Evolutionary conservation across 2,888 invertebrate species (phyloP).

Genomic region (Nebria salina): DNA sequence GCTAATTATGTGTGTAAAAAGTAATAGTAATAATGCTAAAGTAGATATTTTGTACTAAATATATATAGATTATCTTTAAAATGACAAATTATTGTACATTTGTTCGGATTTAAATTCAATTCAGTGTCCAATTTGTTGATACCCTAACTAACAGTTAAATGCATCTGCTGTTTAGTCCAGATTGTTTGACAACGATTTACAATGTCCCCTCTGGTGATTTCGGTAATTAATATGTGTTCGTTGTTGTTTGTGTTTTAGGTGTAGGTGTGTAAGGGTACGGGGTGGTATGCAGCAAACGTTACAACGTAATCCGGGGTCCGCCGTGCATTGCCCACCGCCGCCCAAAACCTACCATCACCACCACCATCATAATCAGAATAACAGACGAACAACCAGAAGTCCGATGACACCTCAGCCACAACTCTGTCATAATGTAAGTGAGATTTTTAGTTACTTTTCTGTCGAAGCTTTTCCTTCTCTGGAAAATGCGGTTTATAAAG

Average conservation of each 20-base stretch:
- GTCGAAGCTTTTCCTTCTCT: background rate
- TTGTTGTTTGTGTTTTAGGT: slow-evolving; percentile 6
- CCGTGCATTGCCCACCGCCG: slow-evolving; percentile 13
- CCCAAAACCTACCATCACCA: slow-evolving; percentile 21
- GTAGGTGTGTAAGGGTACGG: slow-evolving; percentile 22
- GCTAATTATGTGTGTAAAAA: no score
- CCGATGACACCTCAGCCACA: slow-evolving; percentile 34
- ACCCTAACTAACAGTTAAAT: no score
- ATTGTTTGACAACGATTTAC: no score
- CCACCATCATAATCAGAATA: slow-evolving; percentile 3
- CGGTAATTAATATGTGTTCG: no score
- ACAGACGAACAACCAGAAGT: slow-evolving; percentile 16
- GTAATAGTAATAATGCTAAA: no score
- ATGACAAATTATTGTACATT: no score
- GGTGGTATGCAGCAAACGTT: slow-evolving; percentile 41
- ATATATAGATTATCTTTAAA: no score
- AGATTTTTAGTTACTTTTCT: background rate
- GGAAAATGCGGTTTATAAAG: background rate
- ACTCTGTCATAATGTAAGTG: slow-evolving; percentile 22
- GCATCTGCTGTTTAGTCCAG: no score
- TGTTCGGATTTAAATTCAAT: no score
- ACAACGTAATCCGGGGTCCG: slow-evolving; percentile 20
- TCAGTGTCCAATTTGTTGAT: no score
- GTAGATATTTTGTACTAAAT: no score
- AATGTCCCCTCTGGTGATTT: no score